phyloP scores from a whole-genome alignment of 2,797 vertebrate genomes.

The Astyanax mexicanus region DNA sequence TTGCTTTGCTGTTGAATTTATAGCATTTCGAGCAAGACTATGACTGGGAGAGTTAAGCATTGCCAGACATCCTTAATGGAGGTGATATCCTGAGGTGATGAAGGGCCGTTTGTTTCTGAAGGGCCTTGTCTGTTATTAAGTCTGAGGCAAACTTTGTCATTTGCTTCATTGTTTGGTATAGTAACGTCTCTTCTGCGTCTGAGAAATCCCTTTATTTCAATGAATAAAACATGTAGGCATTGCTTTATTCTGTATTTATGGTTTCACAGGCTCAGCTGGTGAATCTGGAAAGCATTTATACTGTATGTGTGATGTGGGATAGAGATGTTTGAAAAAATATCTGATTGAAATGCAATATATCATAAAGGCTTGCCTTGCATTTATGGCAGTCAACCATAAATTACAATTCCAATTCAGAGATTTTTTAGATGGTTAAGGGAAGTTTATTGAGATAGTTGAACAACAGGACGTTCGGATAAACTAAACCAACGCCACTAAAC shows the following conservation, averaged over 20 bases:
- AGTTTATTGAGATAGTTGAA: too few relatives aligned
- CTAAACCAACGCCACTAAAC: too few relatives aligned
- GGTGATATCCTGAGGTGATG: conserved; percentile 23
- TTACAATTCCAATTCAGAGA: not conserved
- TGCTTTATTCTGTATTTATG: not conserved
- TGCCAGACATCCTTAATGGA: conserved; percentile 19
- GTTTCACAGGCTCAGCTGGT: not conserved
- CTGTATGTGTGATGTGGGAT: not conserved
- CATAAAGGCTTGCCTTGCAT: not conserved
- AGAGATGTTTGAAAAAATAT: not conserved
- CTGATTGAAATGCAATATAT: not conserved
- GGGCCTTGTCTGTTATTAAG: not conserved
- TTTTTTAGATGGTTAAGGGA: too few relatives aligned
- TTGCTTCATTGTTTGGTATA: not conserved
- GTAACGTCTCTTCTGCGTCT: not conserved
- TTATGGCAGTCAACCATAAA: conserved; percentile 1
- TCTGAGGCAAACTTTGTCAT: not conserved
- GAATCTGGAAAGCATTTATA: conserved; percentile 22
- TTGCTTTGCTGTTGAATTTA: conserved; percentile 14
- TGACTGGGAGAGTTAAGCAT: conserved; percentile 31
- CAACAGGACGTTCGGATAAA: too few relatives aligned
- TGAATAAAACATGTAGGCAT: not conserved
- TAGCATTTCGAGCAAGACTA: conserved; percentile 8
- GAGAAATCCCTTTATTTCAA: not conserved
- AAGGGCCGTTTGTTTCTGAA: not conserved